These are phyloP conservation scores for Hedya salicella DNA, from an alignment of 2,888 invertebrate genomes.

Conservation along the genomic window DNA sequence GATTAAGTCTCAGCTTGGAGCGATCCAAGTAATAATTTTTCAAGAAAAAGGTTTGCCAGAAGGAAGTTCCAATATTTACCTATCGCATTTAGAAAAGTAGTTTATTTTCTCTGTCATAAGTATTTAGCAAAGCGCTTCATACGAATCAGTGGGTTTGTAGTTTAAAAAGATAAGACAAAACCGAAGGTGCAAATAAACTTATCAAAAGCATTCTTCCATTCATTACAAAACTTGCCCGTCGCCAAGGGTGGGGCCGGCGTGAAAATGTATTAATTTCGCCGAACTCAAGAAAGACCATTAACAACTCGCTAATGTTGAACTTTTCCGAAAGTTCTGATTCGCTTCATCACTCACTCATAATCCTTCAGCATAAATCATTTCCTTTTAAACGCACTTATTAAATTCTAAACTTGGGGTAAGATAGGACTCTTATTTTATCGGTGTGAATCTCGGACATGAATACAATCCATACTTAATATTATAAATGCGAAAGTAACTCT, in stretches of 20 bases:
- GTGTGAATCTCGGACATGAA: neutral
- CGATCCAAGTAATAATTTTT: no score
- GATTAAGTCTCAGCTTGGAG: no score
- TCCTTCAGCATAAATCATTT: conserved; percentile 40
- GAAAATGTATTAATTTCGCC: conserved; percentile 13
- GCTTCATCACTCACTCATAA: conserved; percentile 40
- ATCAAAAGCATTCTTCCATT: conserved; percentile 12
- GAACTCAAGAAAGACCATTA: conserved; percentile 30
- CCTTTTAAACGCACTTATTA: conserved; percentile 33
- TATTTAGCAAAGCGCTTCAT: no score
- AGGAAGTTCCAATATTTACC: no score
- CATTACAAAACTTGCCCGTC: neutral
- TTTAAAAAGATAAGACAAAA: conserved; percentile 7
- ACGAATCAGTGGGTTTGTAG: no score
- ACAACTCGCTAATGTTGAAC: conserved; percentile 33
- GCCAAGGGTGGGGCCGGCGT: neutral
- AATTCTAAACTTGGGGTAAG: conserved; percentile 16
- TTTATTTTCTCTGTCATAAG: no score
- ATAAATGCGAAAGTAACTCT: no score
- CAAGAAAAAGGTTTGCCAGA: no score
- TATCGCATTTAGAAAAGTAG: no score
- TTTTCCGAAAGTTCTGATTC: conserved; percentile 27
- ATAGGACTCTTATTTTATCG: neutral
- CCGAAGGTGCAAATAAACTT: neutral
- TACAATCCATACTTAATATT: no score